phyloP scores from a whole-genome alignment of 1,140 invertebrate genomes.

The Eueides isabella region DNA sequence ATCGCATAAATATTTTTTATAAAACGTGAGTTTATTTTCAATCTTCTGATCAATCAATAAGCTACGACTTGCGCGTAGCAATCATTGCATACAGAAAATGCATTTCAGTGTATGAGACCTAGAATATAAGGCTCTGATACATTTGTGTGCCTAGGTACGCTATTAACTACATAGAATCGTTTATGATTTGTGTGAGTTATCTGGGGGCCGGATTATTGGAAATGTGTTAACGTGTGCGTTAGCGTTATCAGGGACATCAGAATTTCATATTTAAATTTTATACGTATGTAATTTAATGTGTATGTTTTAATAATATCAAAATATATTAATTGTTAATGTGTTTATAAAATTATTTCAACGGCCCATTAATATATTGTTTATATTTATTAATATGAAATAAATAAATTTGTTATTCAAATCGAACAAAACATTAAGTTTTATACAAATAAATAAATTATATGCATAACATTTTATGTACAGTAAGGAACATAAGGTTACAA shows the following conservation, averaged over 20 bases:
- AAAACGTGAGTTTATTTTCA: background rate
- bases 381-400: no score
- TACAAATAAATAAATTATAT: no score
- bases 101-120: background rate
- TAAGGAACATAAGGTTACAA: no score
- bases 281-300: no score
- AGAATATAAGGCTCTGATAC: background rate
- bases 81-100: background rate
- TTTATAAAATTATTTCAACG: background rate
- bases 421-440: no score
- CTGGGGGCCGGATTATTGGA: background rate
- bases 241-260: background rate
- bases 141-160: background rate
- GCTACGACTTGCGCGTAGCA: background rate
- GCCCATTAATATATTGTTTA: background rate
- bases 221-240: background rate
- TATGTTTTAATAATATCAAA: background rate
- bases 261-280: background rate
- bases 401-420: no score
- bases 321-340: background rate
- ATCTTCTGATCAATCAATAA: background rate
- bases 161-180: background rate
- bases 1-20: background rate
- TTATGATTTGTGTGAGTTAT: background rate
- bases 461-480: no score